Evolutionary conservation across 2,888 invertebrate genomes (phyloP).

Genomic region (Lathronympha strigana): DNA sequence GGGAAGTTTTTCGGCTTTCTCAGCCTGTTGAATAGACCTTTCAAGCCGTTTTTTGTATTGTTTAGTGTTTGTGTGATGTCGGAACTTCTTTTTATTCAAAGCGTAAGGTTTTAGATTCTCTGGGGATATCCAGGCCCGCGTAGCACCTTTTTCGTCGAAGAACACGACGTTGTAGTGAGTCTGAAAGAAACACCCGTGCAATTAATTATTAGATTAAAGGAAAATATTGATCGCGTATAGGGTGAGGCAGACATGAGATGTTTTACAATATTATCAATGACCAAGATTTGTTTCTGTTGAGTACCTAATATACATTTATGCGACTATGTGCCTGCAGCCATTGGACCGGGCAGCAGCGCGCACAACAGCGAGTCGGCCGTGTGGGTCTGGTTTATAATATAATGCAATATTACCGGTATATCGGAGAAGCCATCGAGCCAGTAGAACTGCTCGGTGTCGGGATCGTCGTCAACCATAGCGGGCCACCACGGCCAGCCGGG

Average conservation of each 20-base stretch:
- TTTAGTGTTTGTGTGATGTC: constrained; percentile 49
- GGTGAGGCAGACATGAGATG: no score
- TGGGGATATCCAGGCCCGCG: constrained; percentile 76
- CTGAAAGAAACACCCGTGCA: constrained; percentile 61
- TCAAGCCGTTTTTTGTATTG: constrained; percentile 62
- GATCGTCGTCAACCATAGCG: constrained; percentile 88
- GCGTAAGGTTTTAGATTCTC: constrained; percentile 66
- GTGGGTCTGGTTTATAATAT: constrained; percentile 82
- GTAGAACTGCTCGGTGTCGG: constrained; percentile 84
- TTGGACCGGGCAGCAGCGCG: constrained; percentile 84
- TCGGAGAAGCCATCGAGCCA: constrained; percentile 83
- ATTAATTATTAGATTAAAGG: no score
- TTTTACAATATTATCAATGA: no score
- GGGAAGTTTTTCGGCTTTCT: constrained; percentile 66
- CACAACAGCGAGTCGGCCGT: constrained; percentile 87
- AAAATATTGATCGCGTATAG: no score
- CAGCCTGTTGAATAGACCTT: constrained; percentile 67
- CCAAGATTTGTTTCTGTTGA: no score
- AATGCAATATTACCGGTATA: constrained; percentile 68
- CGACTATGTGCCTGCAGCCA: no score
- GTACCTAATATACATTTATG: no score
- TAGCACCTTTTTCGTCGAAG: constrained; percentile 71
- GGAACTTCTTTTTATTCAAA: constrained; percentile 53
- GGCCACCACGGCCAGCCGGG: constrained; percentile 89
- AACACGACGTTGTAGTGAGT: constrained; percentile 83